Base-by-base conservation (phyloP, 2,797 vertebrate species). In the Moxostoma hubbsi region DNA sequence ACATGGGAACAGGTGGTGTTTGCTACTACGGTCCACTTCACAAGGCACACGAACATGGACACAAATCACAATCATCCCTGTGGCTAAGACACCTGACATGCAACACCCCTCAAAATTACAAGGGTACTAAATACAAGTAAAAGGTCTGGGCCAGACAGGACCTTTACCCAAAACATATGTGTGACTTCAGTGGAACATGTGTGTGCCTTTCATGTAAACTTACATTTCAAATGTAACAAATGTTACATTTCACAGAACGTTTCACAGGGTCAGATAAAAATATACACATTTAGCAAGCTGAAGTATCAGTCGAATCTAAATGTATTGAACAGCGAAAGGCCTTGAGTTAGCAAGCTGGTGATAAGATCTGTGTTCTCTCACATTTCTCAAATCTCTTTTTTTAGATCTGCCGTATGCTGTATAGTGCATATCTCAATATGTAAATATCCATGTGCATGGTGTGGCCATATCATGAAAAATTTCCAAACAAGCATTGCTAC, bases 1-100 rank as follows among this genome's bases (percentile, higher is more conserved):
- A 82, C 45, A 70, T 5, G 49, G 50, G 45, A 75, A 80, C 67
- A 77, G 78, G 69, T 77, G 78, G 64, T 73, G 64, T 47, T 70
- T 7, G 16, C 24, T 50, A 74, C 43, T 43, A 24, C 5, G 12
- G 51, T 77, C 57, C 55, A 74, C 66, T 69, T 77, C 15, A 62
- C 10, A 45, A 16, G 50, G 57, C 71, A 73, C 46, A 55, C 47
- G 46, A 16, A 67, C 24, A 80, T 18, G 49, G 13, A 45, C 54
- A 61, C 47, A 76, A 9, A 62, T 12, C 43, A 63, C 13, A 46
- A 6, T 8, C 36, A 5, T 10, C 18, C n/a, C n/a, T 36, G 12
- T 50, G 11, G n/a, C 16, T 10, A 62, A 10, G 66, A 77, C 55
- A 77, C 7, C 7, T 68, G 11, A 63, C 6, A 46, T 43, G 4